Base-by-base conservation (phyloP, 1,140 invertebrate genomes). In the Phthorimaea operculella region DNA sequence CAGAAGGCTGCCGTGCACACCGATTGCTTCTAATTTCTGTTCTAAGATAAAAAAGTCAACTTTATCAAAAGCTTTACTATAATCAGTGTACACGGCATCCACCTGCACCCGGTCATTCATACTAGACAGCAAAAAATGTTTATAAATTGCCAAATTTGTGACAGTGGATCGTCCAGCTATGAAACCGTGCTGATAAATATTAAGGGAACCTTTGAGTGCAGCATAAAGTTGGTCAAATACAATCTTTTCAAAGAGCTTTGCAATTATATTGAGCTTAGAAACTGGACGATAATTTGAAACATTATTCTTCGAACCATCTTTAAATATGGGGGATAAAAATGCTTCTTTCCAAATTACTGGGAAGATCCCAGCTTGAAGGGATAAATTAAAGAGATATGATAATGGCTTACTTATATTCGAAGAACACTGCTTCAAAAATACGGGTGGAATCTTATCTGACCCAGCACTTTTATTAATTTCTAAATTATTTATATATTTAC, bases 371-470 rank as follows among this genome's bases (percentile, higher is more conserved):
- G 16, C 16, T 8, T 3, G 8, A 9, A 49, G 4, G 3, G 47
- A 49, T 49, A 6, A 11, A 21, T 17, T 49, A 49, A 49, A 49
- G 16, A 49, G n/a, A 49, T 92, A 88, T 11, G 16, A 4, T 11
- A 49, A 14, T 7, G 47, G 47, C 6, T 11, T 45, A n/a, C 5
- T 5, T 49, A 49, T 4, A 18, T 7, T 18, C 10, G 15, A 7
- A 21, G 47, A 14, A 49, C 47, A 49, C 7, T 49, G 6, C 14
- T 9, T 21, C 7, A 49, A 14, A 49, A 21, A 17, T 9, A 49
- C 21, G 18, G 47, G 47, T 9, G 47, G 47, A 18, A 49, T 17
- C 21, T 17, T 18, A 21, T 49, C 47, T 8, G 15, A 11, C 47
- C 9, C 18, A 17, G 16, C 6, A 7, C 47, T 14, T n/a, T 49